phyloP scores from a whole-genome alignment of 2,113 vertebrate genomes.

The Mustelus asterias region DNA sequence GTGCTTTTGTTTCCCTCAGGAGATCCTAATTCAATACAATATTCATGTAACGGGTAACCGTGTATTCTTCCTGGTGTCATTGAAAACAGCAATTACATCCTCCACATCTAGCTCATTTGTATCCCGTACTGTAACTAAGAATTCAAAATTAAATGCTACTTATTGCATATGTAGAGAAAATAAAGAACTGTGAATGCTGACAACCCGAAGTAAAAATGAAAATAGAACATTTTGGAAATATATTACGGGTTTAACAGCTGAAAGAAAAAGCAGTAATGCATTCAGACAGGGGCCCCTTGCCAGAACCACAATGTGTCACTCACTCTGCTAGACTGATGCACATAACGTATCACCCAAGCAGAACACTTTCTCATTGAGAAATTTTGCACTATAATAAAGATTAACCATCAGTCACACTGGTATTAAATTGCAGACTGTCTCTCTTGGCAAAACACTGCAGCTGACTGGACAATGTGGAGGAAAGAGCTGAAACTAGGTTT shows the following conservation, averaged over 20 bases:
- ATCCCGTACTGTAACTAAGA: neutral
- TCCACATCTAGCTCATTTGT: neutral
- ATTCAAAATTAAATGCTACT: neutral
- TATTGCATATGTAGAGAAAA: neutral
- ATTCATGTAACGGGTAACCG: neutral
- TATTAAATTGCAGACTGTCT: too few relatives aligned
- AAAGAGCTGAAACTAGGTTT: too few relatives aligned
- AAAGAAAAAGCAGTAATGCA: neutral
- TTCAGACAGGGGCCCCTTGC: neutral
- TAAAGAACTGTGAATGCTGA: neutral
- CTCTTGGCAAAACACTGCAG: too few relatives aligned
- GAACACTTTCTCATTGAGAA: too few relatives aligned
- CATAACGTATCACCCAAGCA: too few relatives aligned
- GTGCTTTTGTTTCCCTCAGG: neutral
- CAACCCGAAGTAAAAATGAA: neutral
- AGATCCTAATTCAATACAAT: neutral
- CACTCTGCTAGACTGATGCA: too few relatives aligned
- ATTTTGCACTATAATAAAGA: too few relatives aligned
- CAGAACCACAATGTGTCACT: neutral
- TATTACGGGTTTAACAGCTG: neutral
- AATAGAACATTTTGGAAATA: neutral
- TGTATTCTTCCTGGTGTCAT: neutral
- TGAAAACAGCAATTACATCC: neutral
- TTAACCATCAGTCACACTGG: too few relatives aligned
- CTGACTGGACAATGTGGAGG: too few relatives aligned